Conservation (phyloP, 92 coral and sea anemone genomes). For the Porites rus region DNA sequence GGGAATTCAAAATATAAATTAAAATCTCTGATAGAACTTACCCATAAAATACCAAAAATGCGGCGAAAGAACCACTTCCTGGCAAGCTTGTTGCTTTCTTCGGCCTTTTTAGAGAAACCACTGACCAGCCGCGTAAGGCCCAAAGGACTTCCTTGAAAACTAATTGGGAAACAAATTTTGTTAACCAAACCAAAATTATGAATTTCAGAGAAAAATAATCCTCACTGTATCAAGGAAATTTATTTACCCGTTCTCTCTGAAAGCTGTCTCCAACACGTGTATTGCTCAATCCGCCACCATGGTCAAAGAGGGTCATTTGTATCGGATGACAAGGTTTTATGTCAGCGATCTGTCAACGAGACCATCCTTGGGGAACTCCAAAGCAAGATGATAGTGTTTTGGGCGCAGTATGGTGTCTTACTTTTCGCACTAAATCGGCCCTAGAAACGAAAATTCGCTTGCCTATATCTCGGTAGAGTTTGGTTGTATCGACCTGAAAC, state of each 20-base stretch:
- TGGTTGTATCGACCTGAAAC: conserved; percentile 8
- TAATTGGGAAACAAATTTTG: no score
- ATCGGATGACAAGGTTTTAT: not conserved
- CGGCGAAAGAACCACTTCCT: no score
- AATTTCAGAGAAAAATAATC: not conserved
- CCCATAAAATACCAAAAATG: no score
- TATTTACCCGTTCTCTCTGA: conserved; percentile 24
- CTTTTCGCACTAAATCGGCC: not conserved
- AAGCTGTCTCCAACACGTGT: not conserved
- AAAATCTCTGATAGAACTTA: conserved; percentile 17
- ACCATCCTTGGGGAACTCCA: not conserved
- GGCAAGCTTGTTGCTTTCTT: no score
- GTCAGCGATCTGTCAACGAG: no score
- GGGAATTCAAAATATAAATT: conserved; percentile 21
- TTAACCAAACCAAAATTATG: conserved; percentile 8
- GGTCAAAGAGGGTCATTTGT: conserved; percentile 27
- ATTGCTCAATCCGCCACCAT: conserved; percentile 15
- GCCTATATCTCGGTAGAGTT: not conserved
- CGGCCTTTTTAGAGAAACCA: not conserved
- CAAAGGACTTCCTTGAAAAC: no score
- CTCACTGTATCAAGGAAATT: conserved; percentile 18
- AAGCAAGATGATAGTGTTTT: not conserved
- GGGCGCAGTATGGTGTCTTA: not conserved
- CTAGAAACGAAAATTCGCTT: not conserved
- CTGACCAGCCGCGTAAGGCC: conserved; percentile 17